Conservation (phyloP, 2,888 invertebrate species). For the Bruchidius siliquastri region DNA sequence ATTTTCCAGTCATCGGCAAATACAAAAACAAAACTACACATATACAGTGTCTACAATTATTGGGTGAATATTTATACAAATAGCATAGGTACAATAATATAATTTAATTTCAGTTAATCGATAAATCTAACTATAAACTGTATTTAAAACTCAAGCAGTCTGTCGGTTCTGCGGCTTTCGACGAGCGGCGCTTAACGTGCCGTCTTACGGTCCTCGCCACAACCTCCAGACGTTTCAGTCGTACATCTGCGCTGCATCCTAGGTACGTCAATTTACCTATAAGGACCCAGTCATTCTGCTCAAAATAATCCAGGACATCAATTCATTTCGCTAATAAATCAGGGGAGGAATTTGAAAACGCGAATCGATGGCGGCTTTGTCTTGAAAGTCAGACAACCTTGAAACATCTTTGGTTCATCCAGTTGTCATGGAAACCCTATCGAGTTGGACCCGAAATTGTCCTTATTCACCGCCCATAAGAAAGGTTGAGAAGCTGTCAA, state of each 20-base stretch:
- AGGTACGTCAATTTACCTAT: constrained; percentile 37
- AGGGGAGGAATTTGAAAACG: too few species aligned
- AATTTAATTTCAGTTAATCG: constrained; percentile 41
- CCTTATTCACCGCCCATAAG: too few species aligned
- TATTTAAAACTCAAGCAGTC: constrained; percentile 17
- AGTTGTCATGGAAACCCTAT: too few species aligned
- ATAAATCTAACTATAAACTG: constrained; percentile 27
- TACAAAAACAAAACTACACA: constrained; percentile 50
- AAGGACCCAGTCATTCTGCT: neutral
- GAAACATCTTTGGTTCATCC: too few species aligned
- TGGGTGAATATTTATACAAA: constrained; percentile 49
- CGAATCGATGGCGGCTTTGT: too few species aligned
- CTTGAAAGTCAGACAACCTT: too few species aligned
- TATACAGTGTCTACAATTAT: constrained; percentile 48
- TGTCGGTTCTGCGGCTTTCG: constrained; percentile 10
- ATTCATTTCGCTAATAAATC: too few species aligned
- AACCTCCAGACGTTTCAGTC: constrained; percentile 28
- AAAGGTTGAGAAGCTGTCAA: too few species aligned
- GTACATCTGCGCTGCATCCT: constrained; percentile 37
- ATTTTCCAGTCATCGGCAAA: constrained; percentile 44
- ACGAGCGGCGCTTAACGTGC: constrained; percentile 44
- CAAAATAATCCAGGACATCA: neutral
- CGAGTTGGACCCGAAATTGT: too few species aligned
- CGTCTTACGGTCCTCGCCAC: constrained; percentile 36
- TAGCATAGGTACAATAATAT: constrained; percentile 49